Evolutionary conservation across 2,888 invertebrate genomes (phyloP), one percentile per base, ranked within the genome.

Genomic region (Tridacna gigas): DNA sequence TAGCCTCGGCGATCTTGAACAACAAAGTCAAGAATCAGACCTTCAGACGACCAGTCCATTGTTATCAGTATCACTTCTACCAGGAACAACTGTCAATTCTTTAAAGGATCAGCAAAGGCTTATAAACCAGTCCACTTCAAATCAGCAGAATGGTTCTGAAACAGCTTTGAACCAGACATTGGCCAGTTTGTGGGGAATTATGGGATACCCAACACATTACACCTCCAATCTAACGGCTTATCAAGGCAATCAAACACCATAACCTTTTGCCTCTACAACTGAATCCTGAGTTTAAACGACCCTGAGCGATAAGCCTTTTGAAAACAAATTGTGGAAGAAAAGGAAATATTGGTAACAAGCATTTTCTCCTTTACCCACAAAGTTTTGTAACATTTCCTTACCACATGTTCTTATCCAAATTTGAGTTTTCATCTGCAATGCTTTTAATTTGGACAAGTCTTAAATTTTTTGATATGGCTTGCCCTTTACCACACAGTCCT

Each of bases 151-250:
- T 45, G 15, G 20, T 4, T 45, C 69, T 9, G 69, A 69, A n/a
- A 20, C 77, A n/a, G 28, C 47, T 20, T 25, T 84, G 26, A 56
- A 66, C 45, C 85, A 79, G 26, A 71, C 77, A 12, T 69, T 80
- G 25, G 74, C 67, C 13, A 83, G 77, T 77, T 66, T 85, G 12
- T 85, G 85, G 85, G 80, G 85, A 22, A 80, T 79, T 74, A 69
- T 79, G 26, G 81, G 81, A 22, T 82, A 85, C 51, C 84, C 76
- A 11, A 47, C 82, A 0, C 74, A 77, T 61, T 20, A 71, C 25
- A 22, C 78, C 22, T 60, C 74, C 0, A 85, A 69, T 73, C n/a
- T 65, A 15, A 26, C 77, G 7, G 77, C 73, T 51, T 80, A 77
- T 69, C 76, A 76, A 66, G 45, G 76, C 15, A 56, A 22, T 63